Base-by-base conservation (phyloP, 2,797 vertebrate genomes). In the Ctenochaetus hawaiiensis region DNA sequence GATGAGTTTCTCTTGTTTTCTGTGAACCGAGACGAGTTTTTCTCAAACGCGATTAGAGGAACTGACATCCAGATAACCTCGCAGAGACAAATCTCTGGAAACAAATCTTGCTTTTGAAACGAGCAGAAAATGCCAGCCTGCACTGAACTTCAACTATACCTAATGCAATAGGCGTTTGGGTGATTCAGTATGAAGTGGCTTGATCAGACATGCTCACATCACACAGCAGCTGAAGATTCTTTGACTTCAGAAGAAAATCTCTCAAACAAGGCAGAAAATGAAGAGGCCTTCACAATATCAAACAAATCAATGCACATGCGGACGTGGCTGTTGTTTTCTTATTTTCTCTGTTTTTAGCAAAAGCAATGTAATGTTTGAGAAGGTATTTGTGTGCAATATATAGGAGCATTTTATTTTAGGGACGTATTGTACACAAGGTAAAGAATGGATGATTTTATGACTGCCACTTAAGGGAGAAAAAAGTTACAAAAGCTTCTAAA, bases 1-100 rank as follows among this genome's bases (percentile, higher is more conserved):
- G 72, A 87, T 76, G 78, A 65, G 72, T 83, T 87, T 84, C 73
- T 83, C 75, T 90, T 84, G 86, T 88, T 89, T 88, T 83, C 71
- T 8, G 47, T 47, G 77, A 86, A 68, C 68, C 10, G 75, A 86
- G 80, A 84, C 60, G n/a, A 64, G 80, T 72, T 82, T 81, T 89
- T 66, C 61, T 81, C 59, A 86, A 92, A 92, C 72, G 44, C 64
- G 82, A 91, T 92, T 92, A 91, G 56, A 79, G 62, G 30, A 86
- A 34, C 70, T 69, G 90, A 90, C 83, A 77, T 26, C 77, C 80
- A 77, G 12, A 84, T 82, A 90, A 89, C 82, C 81, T 82, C 54
- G 1, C 58, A 54, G 82, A 83, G 77, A 82, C 69, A 84, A 80
- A 81, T 64, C 83, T 75, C 80, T 83, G 74, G 76, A 80, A 89